phyloP scores from a whole-genome alignment of 2,888 invertebrate species.

The Euplexia lucipara region DNA sequence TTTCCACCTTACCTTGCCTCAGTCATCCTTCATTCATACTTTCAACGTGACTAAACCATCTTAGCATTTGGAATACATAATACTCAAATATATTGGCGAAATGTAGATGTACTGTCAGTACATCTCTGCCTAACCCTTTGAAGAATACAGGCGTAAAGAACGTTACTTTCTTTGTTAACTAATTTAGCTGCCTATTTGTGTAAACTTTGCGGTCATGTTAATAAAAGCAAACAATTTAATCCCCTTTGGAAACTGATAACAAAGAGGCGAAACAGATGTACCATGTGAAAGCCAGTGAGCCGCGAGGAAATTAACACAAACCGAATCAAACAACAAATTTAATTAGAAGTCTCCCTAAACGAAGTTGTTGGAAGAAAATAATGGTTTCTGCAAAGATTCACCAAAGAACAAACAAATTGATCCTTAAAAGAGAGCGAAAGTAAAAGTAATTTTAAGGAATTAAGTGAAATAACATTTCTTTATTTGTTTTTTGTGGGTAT shows the following conservation, averaged over 20 bases:
- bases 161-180: no score
- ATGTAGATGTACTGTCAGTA: no score
- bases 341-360: constrained; percentile 29
- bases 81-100: no score
- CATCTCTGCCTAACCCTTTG: no score
- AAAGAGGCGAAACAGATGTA: constrained; percentile 10
- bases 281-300: constrained; percentile 7
- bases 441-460: constrained; percentile 21
- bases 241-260: constrained; percentile 4
- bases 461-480: not conserved
- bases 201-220: not conserved
- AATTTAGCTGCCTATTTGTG: not conserved
- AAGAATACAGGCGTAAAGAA: no score
- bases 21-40: no score
- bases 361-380: constrained; percentile 30
- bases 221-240: constrained; percentile 2
- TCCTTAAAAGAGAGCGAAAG: constrained; percentile 16
- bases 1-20: no score
- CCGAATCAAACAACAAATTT: constrained; percentile 39
- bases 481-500: not conserved
- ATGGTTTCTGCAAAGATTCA: constrained; percentile 31
- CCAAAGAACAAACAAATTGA: constrained; percentile 22
- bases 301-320: constrained; percentile 13
- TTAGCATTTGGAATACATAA: no score
- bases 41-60: no score